These are phyloP conservation scores for Drosophila bipectinata DNA, from an alignment of 1,140 invertebrate species.

Conservation along the genomic window DNA sequence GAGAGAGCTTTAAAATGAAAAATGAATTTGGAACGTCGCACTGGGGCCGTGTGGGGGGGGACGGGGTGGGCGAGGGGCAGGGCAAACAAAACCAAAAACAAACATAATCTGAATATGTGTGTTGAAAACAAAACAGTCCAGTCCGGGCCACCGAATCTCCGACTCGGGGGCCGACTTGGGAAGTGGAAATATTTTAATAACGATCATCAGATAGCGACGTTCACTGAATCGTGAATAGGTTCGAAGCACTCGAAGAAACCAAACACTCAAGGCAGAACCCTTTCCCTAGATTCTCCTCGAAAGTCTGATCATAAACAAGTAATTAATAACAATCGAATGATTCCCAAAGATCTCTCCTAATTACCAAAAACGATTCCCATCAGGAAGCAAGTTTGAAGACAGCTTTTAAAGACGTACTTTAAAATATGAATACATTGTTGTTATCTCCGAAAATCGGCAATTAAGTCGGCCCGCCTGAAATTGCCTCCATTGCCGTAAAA, in stretches of 20 bases:
- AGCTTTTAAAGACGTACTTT: no score
- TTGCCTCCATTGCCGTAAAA: neutral
- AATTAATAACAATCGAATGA: no score
- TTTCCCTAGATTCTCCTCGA: neutral
- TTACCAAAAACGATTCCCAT: no score
- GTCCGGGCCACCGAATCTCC: neutral
- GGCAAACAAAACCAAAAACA: neutral
- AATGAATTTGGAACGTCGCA: no score
- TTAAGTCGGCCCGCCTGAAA: neutral
- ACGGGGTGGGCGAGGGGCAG: no score
- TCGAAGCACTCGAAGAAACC: neutral
- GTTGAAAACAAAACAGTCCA: neutral
- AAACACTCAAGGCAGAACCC: neutral
- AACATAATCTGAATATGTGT: neutral
- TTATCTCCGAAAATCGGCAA: neutral
- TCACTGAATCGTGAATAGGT: neutral
- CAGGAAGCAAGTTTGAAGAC: no score
- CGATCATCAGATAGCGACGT: neutral
- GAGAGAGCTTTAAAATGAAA: no score
- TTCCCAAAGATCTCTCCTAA: no score
- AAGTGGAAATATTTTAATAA: neutral
- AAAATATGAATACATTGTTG: slow-evolving; percentile 1
- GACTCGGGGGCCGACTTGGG: neutral
- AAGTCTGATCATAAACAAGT: no score
- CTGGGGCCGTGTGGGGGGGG: no score